Evolutionary conservation across 2,888 invertebrate genomes (phyloP).

Genomic region (Sphaerophoria rueppellii): DNA sequence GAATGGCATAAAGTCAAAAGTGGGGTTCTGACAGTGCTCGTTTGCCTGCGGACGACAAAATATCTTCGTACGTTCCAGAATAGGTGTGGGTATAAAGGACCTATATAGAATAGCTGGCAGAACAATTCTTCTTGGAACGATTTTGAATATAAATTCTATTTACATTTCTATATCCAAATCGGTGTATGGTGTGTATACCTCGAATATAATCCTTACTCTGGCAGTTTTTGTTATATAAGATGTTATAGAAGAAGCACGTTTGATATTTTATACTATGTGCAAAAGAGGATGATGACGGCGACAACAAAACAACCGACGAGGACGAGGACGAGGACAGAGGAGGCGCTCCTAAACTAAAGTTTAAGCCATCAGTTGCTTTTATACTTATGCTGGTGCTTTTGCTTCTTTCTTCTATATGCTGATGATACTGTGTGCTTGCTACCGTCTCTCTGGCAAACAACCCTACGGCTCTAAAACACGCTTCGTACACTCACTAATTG

Average conservation of each 20-base stretch:
- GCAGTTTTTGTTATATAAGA: constrained; percentile 66
- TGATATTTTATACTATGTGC: constrained; percentile 73
- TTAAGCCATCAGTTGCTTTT: constrained; percentile 56
- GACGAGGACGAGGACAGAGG: constrained; percentile 18
- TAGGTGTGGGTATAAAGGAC: constrained; percentile 5
- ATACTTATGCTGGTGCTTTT: constrained; percentile 21
- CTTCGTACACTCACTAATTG: constrained; percentile 90
- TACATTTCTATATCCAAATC: constrained; percentile 65
- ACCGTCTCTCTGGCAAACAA: constrained; percentile 59
- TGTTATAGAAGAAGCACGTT: constrained; percentile 67
- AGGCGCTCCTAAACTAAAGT: constrained; percentile 34
- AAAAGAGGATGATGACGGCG: constrained; percentile 58
- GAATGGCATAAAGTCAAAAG: constrained; percentile 37
- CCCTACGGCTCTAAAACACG: constrained; percentile 75
- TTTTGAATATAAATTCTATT: constrained; percentile 73
- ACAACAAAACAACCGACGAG: constrained; percentile 21
- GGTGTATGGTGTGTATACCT: constrained; percentile 32
- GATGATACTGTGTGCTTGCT: constrained; percentile 22
- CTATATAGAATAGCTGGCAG: constrained; percentile 5
- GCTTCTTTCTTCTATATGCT: background rate
- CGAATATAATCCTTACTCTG: constrained; percentile 44
- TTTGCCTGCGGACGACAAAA: constrained; percentile 2
- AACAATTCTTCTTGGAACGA: constrained; percentile 58
- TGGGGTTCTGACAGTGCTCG: constrained; percentile 3
- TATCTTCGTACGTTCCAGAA: background rate